A percentile compares a stretch with the other conserved stretches of the same genome.
phyloP scores from a whole-genome alignment of 2,113 vertebrate genomes.

The Colius striatus region DNA sequence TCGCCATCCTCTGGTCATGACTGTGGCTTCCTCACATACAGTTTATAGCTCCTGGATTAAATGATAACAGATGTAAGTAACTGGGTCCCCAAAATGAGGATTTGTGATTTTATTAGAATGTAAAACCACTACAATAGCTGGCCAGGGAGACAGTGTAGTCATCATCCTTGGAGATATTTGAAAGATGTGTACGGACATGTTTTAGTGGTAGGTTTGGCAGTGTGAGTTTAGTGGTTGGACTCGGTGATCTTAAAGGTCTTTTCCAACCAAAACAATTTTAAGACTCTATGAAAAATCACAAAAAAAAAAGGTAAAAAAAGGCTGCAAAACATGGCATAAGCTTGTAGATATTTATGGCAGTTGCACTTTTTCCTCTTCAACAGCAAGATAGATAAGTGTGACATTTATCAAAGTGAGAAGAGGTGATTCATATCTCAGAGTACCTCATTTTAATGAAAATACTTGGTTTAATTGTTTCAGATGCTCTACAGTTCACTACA shows the following conservation, averaged over 20 bases:
- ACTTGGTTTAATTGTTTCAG: neutral
- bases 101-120: neutral
- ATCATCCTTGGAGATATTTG: too few relatives aligned
- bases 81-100: neutral
- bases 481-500: neutral
- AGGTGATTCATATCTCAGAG: neutral
- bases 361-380: neutral
- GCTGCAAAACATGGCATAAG: accelerated
- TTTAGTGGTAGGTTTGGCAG: too few relatives aligned
- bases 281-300: neutral
- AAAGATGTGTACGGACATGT: too few relatives aligned
- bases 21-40: neutral
- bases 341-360: neutral
- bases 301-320: neutral
- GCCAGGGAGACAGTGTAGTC: too few relatives aligned
- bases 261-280: neutral
- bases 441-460: neutral
- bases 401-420: neutral
- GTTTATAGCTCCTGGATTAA: neutral
- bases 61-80: neutral
- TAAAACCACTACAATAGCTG: neutral
- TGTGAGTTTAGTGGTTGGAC: too few relatives aligned
- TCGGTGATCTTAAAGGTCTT: too few relatives aligned
- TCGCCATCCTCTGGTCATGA: too few relatives aligned
- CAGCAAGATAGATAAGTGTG: neutral